Evolutionary conservation across 1,140 invertebrate species (phyloP), one percentile per base, ranked within the genome.

Genomic region (Bombus pyrosoma): DNA sequence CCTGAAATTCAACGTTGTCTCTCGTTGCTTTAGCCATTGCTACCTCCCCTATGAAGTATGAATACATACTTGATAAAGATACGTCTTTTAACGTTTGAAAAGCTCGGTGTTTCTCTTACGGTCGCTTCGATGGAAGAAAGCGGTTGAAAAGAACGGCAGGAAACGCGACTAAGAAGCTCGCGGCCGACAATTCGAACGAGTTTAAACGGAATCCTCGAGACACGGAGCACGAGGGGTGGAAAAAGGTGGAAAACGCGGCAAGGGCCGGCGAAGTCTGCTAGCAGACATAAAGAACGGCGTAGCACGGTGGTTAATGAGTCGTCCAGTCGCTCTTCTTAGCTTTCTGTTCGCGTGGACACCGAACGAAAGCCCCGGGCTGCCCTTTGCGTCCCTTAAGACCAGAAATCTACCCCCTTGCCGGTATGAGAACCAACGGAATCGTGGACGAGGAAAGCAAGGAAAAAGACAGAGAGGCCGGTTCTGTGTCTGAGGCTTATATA

Each of bases 401-500:
- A 66, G 79, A 47, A 80, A 71, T 41, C 69, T 68, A 47, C 53
- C 83, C 78, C 39, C 64, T 66, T 18, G 32, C 10, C 41, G 22
- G 32, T 43, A 2, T 47, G 83, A 69, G 73, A 37, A 15, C 34
- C 59, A n/a, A 57, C 75, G 79, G 82, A 87, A 73, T 59, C 66
- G 89, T 53, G 68, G 28, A 85, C 43, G 85, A 83, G 68, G 59
- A 77, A 75, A 81, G 73, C 47, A 87, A 64, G 57, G 62, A 81
- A 80, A 76, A 66, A 82, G 80, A 82, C 77, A 80, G 82, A 83
- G 66, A 53, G 78, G 53, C 74, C 71, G 81, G 86, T 81, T 91
- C 90, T 83, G 86, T 86, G 90, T 89, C 90, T 86, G 85, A 91
- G 86, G 87, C 91, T 92, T 93, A 93, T 92, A 91, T 92, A 93